Evolutionary conservation across 2,113 vertebrate genomes (phyloP).

Genomic region (Ailuropoda melanoleuca): DNA sequence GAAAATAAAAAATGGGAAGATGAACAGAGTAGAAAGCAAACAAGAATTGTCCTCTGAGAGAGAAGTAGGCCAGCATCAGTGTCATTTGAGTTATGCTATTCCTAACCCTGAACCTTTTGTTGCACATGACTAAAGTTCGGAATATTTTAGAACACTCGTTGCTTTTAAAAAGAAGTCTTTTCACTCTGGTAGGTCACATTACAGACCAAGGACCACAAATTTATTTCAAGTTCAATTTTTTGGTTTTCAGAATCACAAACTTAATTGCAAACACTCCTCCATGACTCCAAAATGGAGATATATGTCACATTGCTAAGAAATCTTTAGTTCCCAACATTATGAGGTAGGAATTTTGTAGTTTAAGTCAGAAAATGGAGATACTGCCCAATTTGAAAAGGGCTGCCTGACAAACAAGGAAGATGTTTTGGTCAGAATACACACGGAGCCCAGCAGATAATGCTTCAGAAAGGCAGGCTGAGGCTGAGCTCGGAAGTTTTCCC

Average conservation of each 20-base stretch:
- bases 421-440: not conserved
- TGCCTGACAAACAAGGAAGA: slow-evolving; percentile 45
- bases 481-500: slow-evolving; percentile 86
- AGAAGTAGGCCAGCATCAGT: not conserved
- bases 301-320: slow-evolving; percentile 65
- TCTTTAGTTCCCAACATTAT: slow-evolving; percentile 43
- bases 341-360: slow-evolving; percentile 38
- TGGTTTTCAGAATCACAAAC: slow-evolving; percentile 68
- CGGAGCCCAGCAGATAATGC: slow-evolving; percentile 27
- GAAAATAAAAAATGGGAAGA: not conserved
- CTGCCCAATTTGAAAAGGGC: not conserved
- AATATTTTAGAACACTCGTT: slow-evolving; percentile 36
- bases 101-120: not conserved
- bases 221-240: slow-evolving; percentile 58
- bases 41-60: not conserved
- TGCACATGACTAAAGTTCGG: not conserved
- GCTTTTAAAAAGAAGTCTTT: slow-evolving; percentile 31
- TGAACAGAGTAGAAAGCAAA: not conserved
- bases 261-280: slow-evolving; percentile 61
- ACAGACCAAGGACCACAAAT: slow-evolving; percentile 59
- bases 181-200: slow-evolving; percentile 52
- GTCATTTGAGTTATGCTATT: not conserved
- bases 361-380: slow-evolving; percentile 56
- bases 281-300: slow-evolving; percentile 35
- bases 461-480: slow-evolving; percentile 75